Evolutionary conservation across 1,140 invertebrate genomes (phyloP), one percentile per base, ranked within the genome.

Genomic region (Bombus huntii): DNA sequence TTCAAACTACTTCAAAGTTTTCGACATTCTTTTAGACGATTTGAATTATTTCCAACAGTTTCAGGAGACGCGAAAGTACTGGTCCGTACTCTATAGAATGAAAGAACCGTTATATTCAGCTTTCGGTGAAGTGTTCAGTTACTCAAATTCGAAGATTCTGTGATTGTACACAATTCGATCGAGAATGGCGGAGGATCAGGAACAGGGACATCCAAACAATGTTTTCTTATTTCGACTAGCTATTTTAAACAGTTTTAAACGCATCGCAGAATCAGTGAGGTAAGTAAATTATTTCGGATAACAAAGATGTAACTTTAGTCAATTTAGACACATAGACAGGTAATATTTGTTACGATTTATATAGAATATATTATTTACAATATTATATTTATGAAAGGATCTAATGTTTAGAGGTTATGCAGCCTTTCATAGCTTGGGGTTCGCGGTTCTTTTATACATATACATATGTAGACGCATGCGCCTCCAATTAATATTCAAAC

Each of bases 231-330:
- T 94, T 75, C 86, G 79, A 3, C 83, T 92, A 1, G 88, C 88
- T 3, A 37, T 94, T 15, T 86, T 87, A 31, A 92, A 92, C 42
- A 81, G 28, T 39, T 82, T 93, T 10, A 78, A 89, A 66, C 84
- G 81, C 22, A 93, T 93, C 12, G 86, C 91, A 1, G 89, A 93
- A 25, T 93, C 90, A 28, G 92, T 94, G 9, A 93, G 93, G 93
- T 94, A 37, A 93, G 89, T 68, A 25, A 65, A 15, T 25, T 31
- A 2, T 47, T 39, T 74, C 9, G 15, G 9, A n/a, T 18, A 28
- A 10, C 4, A 13, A 6, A 18, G 59, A 28, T 42, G 34, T 31
- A 4, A 31, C 25, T 42, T 18, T 42, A 0, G 0, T 31, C 8
- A 59, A 31, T 31, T 22, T 1, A 10, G 0, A 25, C 3, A 22